A percentile compares a stretch with the other conserved stretches of the same genome.
Conservation (phyloP, 2,888 invertebrate genomes). For the Phyllotreta striolata region DNA sequence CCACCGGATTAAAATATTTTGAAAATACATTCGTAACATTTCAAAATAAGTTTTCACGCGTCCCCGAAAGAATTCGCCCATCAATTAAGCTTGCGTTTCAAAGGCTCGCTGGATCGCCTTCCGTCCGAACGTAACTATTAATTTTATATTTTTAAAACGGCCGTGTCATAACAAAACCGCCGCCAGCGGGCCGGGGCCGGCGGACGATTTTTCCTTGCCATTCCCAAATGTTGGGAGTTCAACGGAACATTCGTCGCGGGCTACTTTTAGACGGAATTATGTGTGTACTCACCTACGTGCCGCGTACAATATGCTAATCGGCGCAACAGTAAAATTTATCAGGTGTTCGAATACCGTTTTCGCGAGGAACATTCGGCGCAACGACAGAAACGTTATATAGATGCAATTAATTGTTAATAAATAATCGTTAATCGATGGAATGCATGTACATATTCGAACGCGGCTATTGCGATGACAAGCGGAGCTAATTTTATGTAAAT, state of each 20-base stretch:
- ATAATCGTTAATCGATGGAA: background rate
- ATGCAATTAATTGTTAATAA: constrained; percentile 4
- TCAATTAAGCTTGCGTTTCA: no score
- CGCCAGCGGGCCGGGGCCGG: background rate
- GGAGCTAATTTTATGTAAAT: no score
- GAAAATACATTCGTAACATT: no score
- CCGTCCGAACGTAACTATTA: no score
- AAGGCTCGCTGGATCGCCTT: no score
- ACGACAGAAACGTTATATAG: constrained; percentile 11
- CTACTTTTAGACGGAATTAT: constrained; percentile 17
- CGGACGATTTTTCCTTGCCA: background rate
- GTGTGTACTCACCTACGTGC: constrained; percentile 1
- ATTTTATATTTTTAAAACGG: background rate
- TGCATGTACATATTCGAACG: background rate
- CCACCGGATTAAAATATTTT: no score
- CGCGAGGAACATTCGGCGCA: background rate
- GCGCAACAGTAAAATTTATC: constrained; percentile 10
- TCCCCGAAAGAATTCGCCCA: no score
- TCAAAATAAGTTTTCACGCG: no score
- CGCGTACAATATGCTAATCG: constrained; percentile 12
- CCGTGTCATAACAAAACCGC: background rate
- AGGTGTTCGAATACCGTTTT: constrained; percentile 11
- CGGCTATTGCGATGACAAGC: background rate
- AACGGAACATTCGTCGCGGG: constrained; percentile 16
- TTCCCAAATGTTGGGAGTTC: constrained; percentile 13